Conservation (phyloP, 2,797 vertebrate genomes). For the Lagodon rhomboides region DNA sequence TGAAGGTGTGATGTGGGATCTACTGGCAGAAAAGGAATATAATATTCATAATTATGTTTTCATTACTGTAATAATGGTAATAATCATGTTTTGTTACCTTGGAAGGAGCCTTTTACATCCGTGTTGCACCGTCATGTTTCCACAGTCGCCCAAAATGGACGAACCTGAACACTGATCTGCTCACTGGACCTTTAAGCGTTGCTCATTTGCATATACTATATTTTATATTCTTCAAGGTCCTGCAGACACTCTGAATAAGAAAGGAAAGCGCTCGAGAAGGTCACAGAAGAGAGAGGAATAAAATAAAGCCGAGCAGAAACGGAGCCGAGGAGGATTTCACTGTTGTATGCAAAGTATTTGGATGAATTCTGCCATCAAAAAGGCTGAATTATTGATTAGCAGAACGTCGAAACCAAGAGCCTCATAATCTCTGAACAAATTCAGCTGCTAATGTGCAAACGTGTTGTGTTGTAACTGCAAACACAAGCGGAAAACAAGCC, state of each 20-base stretch:
- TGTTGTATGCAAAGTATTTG: neutral
- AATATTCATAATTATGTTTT: no score
- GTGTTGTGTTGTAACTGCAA: neutral
- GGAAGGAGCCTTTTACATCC: no score
- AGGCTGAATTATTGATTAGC: conserved; percentile 50
- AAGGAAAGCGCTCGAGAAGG: neutral
- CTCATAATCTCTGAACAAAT: conserved; percentile 27
- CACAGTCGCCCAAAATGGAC: no score
- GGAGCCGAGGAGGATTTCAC: no score
- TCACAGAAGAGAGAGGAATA: neutral
- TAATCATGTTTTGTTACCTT: no score
- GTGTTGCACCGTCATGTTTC: no score
- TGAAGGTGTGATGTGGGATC: no score
- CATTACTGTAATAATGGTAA: no score
- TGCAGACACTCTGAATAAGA: neutral
- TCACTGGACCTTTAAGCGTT: no score
- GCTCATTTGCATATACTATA: no score
- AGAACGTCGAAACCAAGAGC: conserved; percentile 23
- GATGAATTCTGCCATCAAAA: conserved; percentile 5
- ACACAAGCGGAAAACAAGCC: conserved; percentile 4
- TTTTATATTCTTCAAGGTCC: neutral
- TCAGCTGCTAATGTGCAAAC: conserved; percentile 34
- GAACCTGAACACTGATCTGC: no score
- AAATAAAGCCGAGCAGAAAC: neutral
- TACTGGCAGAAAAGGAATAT: no score